Percentiles rank a stretch among this genome's conserved stretches.
These are phyloP conservation scores for Geotrypetes seraphini DNA, from an alignment of 2,797 vertebrate species.

Conservation along the genomic window DNA sequence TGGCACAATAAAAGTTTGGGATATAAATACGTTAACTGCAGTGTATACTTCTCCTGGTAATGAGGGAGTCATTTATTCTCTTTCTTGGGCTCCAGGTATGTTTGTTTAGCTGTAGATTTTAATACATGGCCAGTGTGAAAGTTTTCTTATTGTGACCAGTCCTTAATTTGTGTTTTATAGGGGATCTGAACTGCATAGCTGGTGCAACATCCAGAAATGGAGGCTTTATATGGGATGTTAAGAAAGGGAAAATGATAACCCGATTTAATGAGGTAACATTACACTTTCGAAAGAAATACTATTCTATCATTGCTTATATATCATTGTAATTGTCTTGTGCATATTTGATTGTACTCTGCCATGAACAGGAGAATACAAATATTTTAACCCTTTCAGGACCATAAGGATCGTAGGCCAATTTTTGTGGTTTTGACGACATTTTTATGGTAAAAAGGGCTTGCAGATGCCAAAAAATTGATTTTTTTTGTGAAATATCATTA, in stretches of 20 bases:
- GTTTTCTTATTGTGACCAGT: no score
- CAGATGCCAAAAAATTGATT: no score
- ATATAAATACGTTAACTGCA: constrained; percentile 87
- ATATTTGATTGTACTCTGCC: no score
- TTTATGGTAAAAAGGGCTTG: no score
- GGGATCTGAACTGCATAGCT: constrained; percentile 89
- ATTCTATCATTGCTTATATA: no score
- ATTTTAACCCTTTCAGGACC: no score
- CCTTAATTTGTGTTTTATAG: constrained; percentile 47
- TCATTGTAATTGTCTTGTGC: no score
- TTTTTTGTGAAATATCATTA: no score
- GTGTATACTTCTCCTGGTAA: constrained; percentile 92
- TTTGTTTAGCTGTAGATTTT: not conserved
- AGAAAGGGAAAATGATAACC: constrained; percentile 86
- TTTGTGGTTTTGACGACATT: no score
- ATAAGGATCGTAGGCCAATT: no score
- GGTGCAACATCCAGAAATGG: constrained; percentile 88
- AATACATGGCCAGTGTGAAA: not conserved
- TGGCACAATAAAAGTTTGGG: constrained; percentile 97
- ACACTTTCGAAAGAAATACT: no score
- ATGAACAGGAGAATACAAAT: no score
- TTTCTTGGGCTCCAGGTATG: constrained; percentile 96
- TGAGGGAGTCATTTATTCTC: constrained; percentile 92
- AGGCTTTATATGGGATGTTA: constrained; percentile 91
- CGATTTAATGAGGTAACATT: constrained; percentile 80